These are phyloP conservation scores for Cossypha niveicapilla DNA, from an alignment of 2,797 vertebrate genomes.

Conservation along the genomic window DNA sequence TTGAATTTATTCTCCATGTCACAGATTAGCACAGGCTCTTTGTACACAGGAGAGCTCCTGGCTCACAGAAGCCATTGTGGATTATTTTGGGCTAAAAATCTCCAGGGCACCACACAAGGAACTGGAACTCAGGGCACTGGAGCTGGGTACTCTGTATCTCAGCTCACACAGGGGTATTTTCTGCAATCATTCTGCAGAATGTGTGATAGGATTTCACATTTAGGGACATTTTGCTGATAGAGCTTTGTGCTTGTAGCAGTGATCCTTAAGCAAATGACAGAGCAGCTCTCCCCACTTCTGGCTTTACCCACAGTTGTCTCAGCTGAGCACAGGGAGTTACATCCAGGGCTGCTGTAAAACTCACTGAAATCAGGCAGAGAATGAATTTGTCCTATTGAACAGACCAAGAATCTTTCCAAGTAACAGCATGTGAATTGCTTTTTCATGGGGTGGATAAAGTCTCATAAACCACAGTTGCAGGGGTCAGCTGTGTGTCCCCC, in stretches of 20 bases:
- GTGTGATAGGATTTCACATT: background rate
- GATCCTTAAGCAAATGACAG: background rate
- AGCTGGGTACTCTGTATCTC: fast-evolving
- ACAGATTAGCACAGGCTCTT: background rate
- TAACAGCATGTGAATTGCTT: background rate
- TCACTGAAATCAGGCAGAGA: background rate
- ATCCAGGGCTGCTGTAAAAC: background rate
- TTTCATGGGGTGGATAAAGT: background rate
- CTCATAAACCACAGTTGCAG: background rate
- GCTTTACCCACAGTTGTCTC: background rate
- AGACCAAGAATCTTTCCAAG: background rate
- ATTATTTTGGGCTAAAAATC: background rate
- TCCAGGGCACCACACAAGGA: background rate
- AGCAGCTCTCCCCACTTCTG: background rate
- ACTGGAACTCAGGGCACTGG: background rate
- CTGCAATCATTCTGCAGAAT: background rate
- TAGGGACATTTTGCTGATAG: background rate
- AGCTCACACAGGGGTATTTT: background rate
- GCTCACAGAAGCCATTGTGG: background rate
- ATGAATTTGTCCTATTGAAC: background rate
- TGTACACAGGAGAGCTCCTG: background rate
- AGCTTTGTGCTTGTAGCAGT: background rate
- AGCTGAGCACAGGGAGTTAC: background rate
- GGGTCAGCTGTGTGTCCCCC: background rate
- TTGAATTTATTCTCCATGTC: background rate